phyloP scores from a whole-genome alignment of 2,888 invertebrate species.

The Stegophylla sp. region DNA sequence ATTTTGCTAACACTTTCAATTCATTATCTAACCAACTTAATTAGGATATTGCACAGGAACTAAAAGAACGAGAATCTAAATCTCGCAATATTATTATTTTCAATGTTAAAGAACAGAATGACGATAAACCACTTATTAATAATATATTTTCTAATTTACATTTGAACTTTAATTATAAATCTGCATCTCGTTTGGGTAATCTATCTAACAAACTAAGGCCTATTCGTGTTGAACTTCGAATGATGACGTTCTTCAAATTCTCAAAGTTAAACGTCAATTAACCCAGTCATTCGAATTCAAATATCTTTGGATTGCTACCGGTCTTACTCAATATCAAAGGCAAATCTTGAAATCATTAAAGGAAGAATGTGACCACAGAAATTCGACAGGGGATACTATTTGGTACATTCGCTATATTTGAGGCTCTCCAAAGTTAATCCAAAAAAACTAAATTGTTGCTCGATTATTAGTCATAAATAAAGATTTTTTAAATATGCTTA shows the following conservation, averaged over 20 bases:
- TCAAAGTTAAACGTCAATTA: background rate
- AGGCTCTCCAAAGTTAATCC: background rate
- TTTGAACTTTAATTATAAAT: background rate
- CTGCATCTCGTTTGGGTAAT: background rate
- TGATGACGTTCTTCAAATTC: background rate
- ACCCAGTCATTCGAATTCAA: background rate
- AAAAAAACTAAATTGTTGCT: conserved; percentile 6
- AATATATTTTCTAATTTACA: background rate
- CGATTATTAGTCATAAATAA: background rate
- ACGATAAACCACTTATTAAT: background rate
- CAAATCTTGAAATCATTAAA: background rate
- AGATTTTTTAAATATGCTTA: background rate
- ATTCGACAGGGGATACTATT: background rate
- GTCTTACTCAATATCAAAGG: conserved; percentile 3
- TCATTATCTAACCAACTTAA: background rate
- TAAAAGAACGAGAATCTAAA: conserved; percentile 16
- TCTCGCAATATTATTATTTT: conserved; percentile 1
- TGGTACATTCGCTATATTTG: conserved; percentile 5
- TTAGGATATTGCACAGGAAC: background rate
- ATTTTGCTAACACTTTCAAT: too few species aligned
- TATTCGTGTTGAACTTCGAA: background rate
- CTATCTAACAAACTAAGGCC: conserved; percentile 1
- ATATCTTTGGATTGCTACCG: conserved; percentile 4
- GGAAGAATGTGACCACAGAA: background rate
- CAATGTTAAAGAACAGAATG: background rate